phyloP scores from a whole-genome alignment of 2,888 invertebrate species.

The Silvanus unidentatus region DNA sequence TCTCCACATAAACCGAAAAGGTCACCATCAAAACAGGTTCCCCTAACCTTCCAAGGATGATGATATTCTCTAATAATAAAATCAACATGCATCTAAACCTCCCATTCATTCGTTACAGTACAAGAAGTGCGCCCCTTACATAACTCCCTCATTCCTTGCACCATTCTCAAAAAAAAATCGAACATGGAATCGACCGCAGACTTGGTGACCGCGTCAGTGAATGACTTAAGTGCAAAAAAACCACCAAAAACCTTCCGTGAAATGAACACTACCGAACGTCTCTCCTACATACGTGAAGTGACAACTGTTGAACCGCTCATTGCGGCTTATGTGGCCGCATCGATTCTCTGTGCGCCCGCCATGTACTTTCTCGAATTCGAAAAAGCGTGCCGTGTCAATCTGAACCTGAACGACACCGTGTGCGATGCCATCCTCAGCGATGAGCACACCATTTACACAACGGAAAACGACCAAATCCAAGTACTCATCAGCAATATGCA shows the following conservation, averaged over 20 bases:
- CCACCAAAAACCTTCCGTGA: constrained; percentile 23
- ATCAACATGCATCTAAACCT: no score
- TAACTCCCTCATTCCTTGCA: no score
- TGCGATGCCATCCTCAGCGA: constrained; percentile 45
- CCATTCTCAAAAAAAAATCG: no score
- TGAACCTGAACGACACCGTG: constrained; percentile 48
- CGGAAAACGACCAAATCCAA: constrained; percentile 46
- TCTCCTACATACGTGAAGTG: constrained; percentile 29
- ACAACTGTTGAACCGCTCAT: constrained; percentile 43
- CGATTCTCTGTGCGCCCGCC: constrained; percentile 42
- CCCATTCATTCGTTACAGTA: no score
- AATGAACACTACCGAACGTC: constrained; percentile 22
- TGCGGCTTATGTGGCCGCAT: constrained; percentile 35
- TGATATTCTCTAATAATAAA: no score
- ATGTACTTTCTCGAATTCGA: constrained; percentile 52
- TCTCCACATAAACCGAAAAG: no score
- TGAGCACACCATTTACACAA: constrained; percentile 31
- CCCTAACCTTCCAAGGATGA: no score
- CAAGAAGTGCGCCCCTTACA: no score
- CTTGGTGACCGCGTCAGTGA: constrained; percentile 31
- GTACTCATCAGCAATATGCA: constrained; percentile 46
- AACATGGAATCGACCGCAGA: constrained; percentile 35
- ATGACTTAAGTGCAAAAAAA: constrained; percentile 24
- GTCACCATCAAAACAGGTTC: no score
- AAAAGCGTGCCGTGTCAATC: constrained; percentile 53